Evolutionary conservation across 1,140 invertebrate genomes (phyloP).

Genomic region (Procambarus clarkii): DNA sequence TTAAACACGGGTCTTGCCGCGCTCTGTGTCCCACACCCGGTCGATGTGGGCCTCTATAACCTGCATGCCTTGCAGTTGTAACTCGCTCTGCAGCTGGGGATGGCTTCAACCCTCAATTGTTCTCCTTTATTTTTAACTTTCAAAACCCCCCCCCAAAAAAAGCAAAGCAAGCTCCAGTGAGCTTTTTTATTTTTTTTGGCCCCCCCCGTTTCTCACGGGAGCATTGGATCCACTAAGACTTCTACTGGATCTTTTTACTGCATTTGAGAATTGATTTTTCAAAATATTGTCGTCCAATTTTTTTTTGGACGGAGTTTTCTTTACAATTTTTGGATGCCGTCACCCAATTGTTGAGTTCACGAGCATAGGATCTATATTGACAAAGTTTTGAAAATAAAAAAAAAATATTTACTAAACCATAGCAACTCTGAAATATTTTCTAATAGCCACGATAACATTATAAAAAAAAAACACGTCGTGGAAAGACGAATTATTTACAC

Average conservation of each 20-base stretch:
- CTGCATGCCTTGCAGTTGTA: conserved; percentile 73
- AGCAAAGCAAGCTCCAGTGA: not conserved
- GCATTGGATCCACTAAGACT: not conserved
- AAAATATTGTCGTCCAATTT: conserved; percentile 15
- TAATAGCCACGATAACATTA: conserved; percentile 28
- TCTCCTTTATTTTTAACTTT: not conserved
- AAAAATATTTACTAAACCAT: conserved; percentile 45
- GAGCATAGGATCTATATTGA: conserved; percentile 57
- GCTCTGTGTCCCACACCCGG: conserved; percentile 79
- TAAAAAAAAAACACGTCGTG: conserved; percentile 18
- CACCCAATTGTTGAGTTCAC: conserved; percentile 59
- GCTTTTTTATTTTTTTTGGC: not conserved
- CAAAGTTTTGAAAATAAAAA: conserved; percentile 12
- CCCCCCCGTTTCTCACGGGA: not conserved
- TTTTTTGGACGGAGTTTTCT: conserved; percentile 19
- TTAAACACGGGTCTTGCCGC: conserved; percentile 82
- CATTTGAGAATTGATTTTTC: conserved; percentile 3
- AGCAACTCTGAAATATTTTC: conserved; percentile 42
- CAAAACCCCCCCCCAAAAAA: not conserved
- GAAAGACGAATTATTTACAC: conserved; percentile 38
- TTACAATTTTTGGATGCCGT: conserved; percentile 48
- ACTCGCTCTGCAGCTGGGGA: conserved; percentile 53
- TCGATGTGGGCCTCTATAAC: conserved; percentile 79
- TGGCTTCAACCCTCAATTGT: conserved; percentile 5
- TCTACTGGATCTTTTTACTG: conserved; percentile 29